Evolutionary conservation across 2,797 vertebrate genomes (phyloP), one percentile per base, ranked within the genome.

Genomic region (Stomatorhinus walkeri): DNA sequence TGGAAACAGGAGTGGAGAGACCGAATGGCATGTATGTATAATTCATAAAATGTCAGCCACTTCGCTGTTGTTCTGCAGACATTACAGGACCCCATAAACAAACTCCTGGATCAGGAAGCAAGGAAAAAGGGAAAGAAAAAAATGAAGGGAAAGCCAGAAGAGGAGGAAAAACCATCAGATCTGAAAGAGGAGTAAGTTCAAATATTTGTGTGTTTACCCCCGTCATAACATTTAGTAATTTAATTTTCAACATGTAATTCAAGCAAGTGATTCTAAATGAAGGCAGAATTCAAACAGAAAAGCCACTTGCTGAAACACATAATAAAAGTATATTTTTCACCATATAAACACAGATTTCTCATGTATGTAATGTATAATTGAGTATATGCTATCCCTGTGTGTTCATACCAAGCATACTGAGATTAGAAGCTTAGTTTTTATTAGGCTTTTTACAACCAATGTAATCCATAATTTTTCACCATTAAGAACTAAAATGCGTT

Each of bases 71-170:
- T 56, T 91, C 16, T 81, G 87, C 93, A 97, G 97, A 96, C 95
- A 14, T 94, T 96, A 91, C 95, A 97, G 92, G 97, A 96, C 87
- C 96, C 96, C 46, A 91, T 93, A 91, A 96, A 96, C 87, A 97
- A 98, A 91, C 92, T 93, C 84, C 94, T 94, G 48, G 94, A 96
- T 91, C 95, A 94, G 91, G 93, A 93, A 86, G 92, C 94, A 10
- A 97, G 95, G 92, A 97, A 96, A 90, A 94, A 93, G 61, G 90
- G 89, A 7, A 95, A 94, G 92, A 95, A 94, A 48, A 95, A 95
- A 94, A 85, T 22, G 0, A 88, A 95, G 93, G 90, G 89, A 3
- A 94, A 94, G 46, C 89, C 87, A 3, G 90, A 90, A 2, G 94
- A 90, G 0, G 93, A 89, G 19, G 89, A 91, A 85, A 93, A 91